phyloP scores from a whole-genome alignment of 2,888 invertebrate species.

The Cantharis rufa region DNA sequence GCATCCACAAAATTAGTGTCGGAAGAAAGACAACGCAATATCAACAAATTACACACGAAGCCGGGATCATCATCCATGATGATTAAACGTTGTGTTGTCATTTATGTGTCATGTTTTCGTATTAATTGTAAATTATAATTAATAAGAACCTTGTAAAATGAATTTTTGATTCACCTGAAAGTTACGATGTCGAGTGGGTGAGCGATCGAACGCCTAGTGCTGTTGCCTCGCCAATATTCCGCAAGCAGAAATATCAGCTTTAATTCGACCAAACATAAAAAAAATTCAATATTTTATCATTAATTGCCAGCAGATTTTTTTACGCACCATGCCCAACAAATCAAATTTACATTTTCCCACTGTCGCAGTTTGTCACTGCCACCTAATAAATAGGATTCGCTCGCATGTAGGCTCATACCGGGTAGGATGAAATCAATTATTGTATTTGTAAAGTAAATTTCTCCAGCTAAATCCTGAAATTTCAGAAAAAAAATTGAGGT shows the following conservation, averaged over 20 bases:
- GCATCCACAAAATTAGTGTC: background rate
- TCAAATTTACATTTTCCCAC: background rate
- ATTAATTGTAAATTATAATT: background rate
- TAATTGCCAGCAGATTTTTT: background rate
- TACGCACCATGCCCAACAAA: background rate
- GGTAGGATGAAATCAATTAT: background rate
- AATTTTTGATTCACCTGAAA: background rate
- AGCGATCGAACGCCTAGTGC: background rate
- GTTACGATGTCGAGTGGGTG: background rate
- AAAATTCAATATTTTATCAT: background rate
- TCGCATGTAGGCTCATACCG: background rate
- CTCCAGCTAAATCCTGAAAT: no score
- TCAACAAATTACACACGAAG: background rate
- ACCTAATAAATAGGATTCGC: background rate
- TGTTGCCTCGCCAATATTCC: no score
- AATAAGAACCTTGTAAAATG: background rate
- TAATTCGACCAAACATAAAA: background rate
- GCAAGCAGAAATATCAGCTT: no score
- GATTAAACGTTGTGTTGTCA: background rate
- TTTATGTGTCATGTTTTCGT: background rate
- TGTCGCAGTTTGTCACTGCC: background rate
- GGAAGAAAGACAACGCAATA: background rate
- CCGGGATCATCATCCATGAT: background rate
- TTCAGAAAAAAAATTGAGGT: no score
- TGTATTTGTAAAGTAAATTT: no score